These are phyloP conservation scores for Epicauta chinensis DNA, from an alignment of 1,140 invertebrate species.

Conservation along the genomic window DNA sequence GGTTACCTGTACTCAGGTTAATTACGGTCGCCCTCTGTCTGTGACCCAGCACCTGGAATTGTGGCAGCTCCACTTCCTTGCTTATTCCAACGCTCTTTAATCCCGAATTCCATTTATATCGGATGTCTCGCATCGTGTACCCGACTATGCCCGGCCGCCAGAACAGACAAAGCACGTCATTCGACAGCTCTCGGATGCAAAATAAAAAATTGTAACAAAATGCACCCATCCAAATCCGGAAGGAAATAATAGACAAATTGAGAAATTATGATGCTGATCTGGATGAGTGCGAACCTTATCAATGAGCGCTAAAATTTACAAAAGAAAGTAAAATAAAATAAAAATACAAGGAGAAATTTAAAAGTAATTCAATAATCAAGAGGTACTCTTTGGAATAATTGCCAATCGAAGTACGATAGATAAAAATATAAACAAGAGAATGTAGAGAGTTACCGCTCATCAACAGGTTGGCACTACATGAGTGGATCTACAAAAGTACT, in stretches of 20 bases:
- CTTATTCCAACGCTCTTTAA: constrained; percentile 83
- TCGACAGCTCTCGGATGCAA: constrained; percentile 20
- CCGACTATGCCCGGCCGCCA: constrained; percentile 66
- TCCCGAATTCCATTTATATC: constrained; percentile 90
- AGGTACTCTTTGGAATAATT: no score
- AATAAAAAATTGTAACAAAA: not conserved
- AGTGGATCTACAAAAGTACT: constrained; percentile 6
- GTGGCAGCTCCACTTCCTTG: constrained; percentile 85
- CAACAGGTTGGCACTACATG: constrained; percentile 11
- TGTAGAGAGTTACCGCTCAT: not conserved
- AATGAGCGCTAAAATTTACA: not conserved
- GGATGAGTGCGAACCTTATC: not conserved
- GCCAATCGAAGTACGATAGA: no score
- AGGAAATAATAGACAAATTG: not conserved
- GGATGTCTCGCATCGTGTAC: constrained; percentile 96
- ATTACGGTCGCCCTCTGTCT: constrained; percentile 86
- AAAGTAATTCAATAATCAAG: no score
- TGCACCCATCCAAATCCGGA: constrained; percentile 1
- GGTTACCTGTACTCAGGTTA: constrained; percentile 89
- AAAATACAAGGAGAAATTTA: not conserved
- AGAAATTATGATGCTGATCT: not conserved
- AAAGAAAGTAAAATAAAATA: not conserved
- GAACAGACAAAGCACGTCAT: constrained; percentile 53
- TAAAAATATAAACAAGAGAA: no score
- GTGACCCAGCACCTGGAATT: constrained; percentile 91